Conservation (phyloP, 2,797 vertebrate genomes). For the Takifugu ocellatus region DNA sequence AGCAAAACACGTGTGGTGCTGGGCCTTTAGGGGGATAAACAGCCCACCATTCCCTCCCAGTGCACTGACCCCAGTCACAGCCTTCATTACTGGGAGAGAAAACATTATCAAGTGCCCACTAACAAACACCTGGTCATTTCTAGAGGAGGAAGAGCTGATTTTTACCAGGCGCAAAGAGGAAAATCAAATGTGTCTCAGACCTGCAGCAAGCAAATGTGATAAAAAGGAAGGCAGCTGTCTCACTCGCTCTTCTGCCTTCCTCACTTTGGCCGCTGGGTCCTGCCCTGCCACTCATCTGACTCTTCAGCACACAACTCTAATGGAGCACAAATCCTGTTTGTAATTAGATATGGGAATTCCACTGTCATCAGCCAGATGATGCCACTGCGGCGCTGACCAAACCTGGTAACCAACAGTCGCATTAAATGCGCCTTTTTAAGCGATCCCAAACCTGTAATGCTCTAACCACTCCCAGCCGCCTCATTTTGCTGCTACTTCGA, state of each 20-base stretch:
- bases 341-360: slow-evolving; percentile 99
- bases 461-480: background rate
- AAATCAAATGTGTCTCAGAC: slow-evolving; percentile 76
- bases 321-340: slow-evolving; percentile 99
- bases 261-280: slow-evolving; percentile 82
- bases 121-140: slow-evolving; percentile 86
- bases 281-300: slow-evolving; percentile 88
- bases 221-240: slow-evolving; percentile 56
- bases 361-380: slow-evolving; percentile 99
- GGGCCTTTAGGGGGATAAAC: slow-evolving; percentile 80
- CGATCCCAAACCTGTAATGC: background rate
- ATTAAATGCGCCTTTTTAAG: background rate
- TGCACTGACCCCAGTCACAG: slow-evolving; percentile 79
- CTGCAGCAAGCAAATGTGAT: slow-evolving; percentile 74
- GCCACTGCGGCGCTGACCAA: slow-evolving; percentile 75
- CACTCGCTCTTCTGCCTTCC: slow-evolving; percentile 53
- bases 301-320: slow-evolving; percentile 95
- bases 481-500: slow-evolving; percentile 3
- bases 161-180: slow-evolving; percentile 69
- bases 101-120: slow-evolving; percentile 85
- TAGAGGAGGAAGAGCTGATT: slow-evolving; percentile 86
- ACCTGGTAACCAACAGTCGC: slow-evolving; percentile 22
- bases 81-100: slow-evolving; percentile 82
- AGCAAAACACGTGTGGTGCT: slow-evolving; percentile 77
- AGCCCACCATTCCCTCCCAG: slow-evolving; percentile 74